Conservation (phyloP, 2,888 invertebrate species). For the Drosophila borborema region DNA sequence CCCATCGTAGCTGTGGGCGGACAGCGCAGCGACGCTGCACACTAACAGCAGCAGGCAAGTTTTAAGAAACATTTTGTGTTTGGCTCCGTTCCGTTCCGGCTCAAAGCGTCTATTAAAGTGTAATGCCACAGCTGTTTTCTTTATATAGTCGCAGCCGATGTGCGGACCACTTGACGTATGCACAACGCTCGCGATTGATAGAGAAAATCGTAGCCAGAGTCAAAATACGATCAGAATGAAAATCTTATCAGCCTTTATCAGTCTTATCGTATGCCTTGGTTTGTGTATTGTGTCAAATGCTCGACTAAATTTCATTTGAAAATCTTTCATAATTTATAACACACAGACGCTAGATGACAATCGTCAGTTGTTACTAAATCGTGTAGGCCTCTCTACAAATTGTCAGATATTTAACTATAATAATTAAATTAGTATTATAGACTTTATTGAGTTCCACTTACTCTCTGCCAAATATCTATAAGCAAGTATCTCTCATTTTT, state of each 20-base stretch:
- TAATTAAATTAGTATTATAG: neutral
- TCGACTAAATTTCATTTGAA: constrained; percentile 45
- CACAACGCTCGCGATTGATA: constrained; percentile 41
- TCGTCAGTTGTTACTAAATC: neutral
- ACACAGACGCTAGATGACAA: constrained; percentile 28
- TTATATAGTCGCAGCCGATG: constrained; percentile 47
- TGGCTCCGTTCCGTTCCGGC: constrained; percentile 53
- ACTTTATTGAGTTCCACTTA: neutral
- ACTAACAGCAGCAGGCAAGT: constrained; percentile 52
- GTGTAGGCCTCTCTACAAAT: neutral
- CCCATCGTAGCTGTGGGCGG: constrained; percentile 62
- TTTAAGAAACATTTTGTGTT: constrained; percentile 55
- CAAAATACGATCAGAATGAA: constrained; percentile 47
- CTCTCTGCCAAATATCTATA: neutral
- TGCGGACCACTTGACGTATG: constrained; percentile 43
- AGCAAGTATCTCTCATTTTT: neutral
- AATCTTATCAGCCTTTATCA: constrained; percentile 59
- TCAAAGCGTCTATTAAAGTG: constrained; percentile 49
- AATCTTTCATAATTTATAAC: constrained; percentile 65
- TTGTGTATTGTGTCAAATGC: constrained; percentile 46
- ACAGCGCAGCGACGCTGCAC: constrained; percentile 43
- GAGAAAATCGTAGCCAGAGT: neutral
- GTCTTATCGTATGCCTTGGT: constrained; percentile 44
- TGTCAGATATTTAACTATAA: too few species aligned
- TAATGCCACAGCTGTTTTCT: constrained; percentile 25